Evolutionary conservation across 2,113 vertebrate genomes (phyloP), one percentile per base, ranked within the genome.

Genomic region (Ellobius talpinus): DNA sequence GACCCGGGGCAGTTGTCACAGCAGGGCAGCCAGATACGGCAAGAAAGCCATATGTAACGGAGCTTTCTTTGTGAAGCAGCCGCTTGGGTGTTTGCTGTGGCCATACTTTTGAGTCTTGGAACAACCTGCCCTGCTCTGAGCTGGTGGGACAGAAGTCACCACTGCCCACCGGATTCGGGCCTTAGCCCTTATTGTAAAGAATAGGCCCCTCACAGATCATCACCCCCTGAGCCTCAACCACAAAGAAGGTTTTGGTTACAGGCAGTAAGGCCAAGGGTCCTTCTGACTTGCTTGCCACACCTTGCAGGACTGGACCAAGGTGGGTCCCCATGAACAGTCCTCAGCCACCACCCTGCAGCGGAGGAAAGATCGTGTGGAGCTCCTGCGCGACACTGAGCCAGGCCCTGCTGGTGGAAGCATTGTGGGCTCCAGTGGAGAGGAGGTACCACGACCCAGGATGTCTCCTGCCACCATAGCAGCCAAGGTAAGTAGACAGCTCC

Each of bases 241-340:
- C 52, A 84, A 39, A 3, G 36, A 70, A 42, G 61, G 77, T 52
- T 11, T 24, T 26, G 13, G 70, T 42, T 8, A 0, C 1, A 5
- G n/a, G n/a, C 10, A 24, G 50, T 52, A 45, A 72, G 23, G 23
- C 50, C 42, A 12, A 66, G 36, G 17, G 50, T 8, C 39, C 65
- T 66, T 84, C 91, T 96, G 76, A 97, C 82, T 61, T 13, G 0
- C 89, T 86, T 23, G 2, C 31, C 58, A 1, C 0, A 0, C 55
- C 98, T 98, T 94, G 92, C 98, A 99, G 99, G 99, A 99, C 92
- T 99, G 99, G 99, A 99, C 99, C 97, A 99, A 99, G 98, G 98
- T 99, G 72, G 99, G 99, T 97, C 98, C 99, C 91, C 99, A 99
- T 0, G 99, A 99, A 97, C 99, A 99, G 95, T 98, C 99, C 0